These are phyloP conservation scores for Archaeoteleia sp. DNA, from an alignment of 2,888 invertebrate genomes.

Conservation along the genomic window DNA sequence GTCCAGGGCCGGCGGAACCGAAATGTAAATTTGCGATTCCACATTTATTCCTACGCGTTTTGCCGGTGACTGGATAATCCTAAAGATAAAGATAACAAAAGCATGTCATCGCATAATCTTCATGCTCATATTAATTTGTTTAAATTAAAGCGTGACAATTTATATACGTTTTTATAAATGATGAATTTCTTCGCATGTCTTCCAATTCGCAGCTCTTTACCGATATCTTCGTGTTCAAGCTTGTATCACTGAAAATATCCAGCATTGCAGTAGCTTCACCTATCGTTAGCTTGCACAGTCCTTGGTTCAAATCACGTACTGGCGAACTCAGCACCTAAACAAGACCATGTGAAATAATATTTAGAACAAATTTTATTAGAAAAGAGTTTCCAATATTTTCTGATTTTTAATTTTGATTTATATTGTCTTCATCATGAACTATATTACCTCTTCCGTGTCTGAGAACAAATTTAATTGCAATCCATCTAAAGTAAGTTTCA, in stretches of 20 bases:
- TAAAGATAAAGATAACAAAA: slow-evolving; percentile 63
- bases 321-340: slow-evolving; percentile 81
- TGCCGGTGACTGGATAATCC: slow-evolving; percentile 82
- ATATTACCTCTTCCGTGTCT: slow-evolving; percentile 82
- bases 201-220: slow-evolving; percentile 82
- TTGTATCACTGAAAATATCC: slow-evolving; percentile 82
- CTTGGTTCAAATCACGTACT: slow-evolving; percentile 83
- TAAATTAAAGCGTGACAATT: not conserved
- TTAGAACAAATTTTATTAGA: slow-evolving; percentile 15
- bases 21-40: slow-evolving; percentile 78
- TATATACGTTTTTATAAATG: slow-evolving; percentile 78
- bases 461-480: slow-evolving; percentile 83
- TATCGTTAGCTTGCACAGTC: slow-evolving; percentile 82
- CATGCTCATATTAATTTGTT: not conserved
- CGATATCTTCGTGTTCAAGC: slow-evolving; percentile 82
- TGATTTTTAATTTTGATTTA: no score
- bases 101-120: not conserved
- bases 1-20: slow-evolving; percentile 84
- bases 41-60: slow-evolving; percentile 77
- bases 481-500: slow-evolving; percentile 82
- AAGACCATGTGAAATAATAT: slow-evolving; percentile 1
- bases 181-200: slow-evolving; percentile 83
- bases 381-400: no score
- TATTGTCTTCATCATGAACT: no score
- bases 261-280: slow-evolving; percentile 81